Base-by-base conservation (phyloP, 2,888 invertebrate species). In the Perdita meconis region DNA sequence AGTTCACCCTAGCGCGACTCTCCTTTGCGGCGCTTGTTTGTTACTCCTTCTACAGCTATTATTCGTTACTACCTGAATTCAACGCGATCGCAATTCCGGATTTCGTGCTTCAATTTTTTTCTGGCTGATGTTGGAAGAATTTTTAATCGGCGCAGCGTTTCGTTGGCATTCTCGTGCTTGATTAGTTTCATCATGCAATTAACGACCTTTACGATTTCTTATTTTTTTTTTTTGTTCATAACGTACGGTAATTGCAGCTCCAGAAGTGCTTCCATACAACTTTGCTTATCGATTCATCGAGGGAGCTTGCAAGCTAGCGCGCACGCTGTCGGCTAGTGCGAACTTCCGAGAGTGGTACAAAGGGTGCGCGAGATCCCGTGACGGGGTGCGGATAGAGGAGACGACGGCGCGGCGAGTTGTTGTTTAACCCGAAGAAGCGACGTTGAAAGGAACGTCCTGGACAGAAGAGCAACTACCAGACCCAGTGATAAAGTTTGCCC, bases 401-500 rank as follows among this genome's bases (percentile, higher is more conserved):
- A 40, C 4, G n/a, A n/a, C n/a, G n/a, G n/a, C n/a, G n/a, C n/a
- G 60, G 30, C 60, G n/a, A 24, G 38, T 30, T 55, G 55, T 72
- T 70, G 72, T 72, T 72, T 55, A 55, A 70, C 30, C 16, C 55
- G 57, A 64, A 71, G 70, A 70, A 40, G 44, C 63, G 26, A 34
- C 36, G 69, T 24, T 42, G 24, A 59, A 34, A 13, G 53, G 60
- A 53, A 53, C 26, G 22, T 12, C 22, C 13, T 22, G 26, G 12
- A 44, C 34, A 64, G 80, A 57, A 55, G 67, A 78, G 70, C 75
- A 78, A 73, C 72, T 78, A 74, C 44, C 59, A 34, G 75, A 68
- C 78, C 82, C 87, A 86, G 88, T 88, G 89, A 89, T 87, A 87
- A 89, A 89, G 85, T 88, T 89, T 83, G 66, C 76, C 55, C 72